Evolutionary conservation across 2,113 vertebrate genomes (phyloP), one percentile per base, ranked within the genome.

Genomic region (Dascyllus trimaculatus): DNA sequence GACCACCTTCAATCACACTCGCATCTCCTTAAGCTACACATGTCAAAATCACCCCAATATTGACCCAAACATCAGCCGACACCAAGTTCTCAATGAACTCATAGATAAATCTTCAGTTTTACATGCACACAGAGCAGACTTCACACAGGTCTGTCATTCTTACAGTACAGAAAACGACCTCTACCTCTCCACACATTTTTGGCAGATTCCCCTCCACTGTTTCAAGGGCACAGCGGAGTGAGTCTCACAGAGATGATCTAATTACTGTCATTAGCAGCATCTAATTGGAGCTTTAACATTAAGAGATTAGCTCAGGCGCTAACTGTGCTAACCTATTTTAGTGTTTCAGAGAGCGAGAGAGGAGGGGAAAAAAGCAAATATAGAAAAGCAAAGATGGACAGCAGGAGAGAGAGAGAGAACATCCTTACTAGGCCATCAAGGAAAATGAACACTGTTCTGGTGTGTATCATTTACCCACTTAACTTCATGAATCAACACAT

Each of bases 201-300:
- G 65, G 40, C 56, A 69, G 61, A 75, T 51, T 69, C 18, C 25
- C 19, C 61, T 57, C n/a, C 21, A 54, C 40, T 32, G 35, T 81
- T 74, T 86, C 78, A 88, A 88, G 88, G 89, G n/a, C 84, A 85
- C 67, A 57, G 60, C 11, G 3, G 75, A 65, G 63, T 0, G 48
- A 66, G 64, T 85, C 74, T 79, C 61, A 15, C 24, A 69, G 67
- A 74, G 78, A 88, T 86, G 56, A 85, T 91, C 69, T 91, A 85
- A 92, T 93, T 90, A 87, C 58, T 26, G 83, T 84, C 80, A 88
- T 88, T 90, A 91, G 74, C 46, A 18, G 71, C 62, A 86, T 88
- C 78, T 83, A 91, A 91, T 85, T 91, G 75, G 71, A 69, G 74
- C 62, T 68, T 80, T 79, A 81, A 75, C 90, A 85, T 86, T 4